A percentile compares a stretch with the other conserved stretches of the same genome.
These are phyloP conservation scores for Gymnocheta viridis DNA, from an alignment of 2,888 invertebrate genomes.

Conservation along the genomic window DNA sequence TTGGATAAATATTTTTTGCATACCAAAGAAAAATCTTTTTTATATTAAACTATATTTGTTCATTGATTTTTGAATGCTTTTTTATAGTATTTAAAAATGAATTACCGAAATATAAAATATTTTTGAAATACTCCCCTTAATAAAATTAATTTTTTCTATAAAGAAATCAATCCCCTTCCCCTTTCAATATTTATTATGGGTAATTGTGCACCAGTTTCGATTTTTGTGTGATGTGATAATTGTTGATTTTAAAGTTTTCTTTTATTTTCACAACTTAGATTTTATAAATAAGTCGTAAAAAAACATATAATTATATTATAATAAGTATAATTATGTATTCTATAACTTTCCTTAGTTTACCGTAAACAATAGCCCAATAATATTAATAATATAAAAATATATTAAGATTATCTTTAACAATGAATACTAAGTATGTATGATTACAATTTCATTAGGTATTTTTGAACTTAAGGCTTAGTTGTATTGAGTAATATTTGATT, in stretches of 20 bases:
- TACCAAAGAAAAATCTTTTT: background rate
- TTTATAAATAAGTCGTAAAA: slow-evolving; percentile 23
- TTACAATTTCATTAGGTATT: slow-evolving; percentile 13
- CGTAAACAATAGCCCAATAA: background rate
- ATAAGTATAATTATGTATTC: slow-evolving; percentile 20
- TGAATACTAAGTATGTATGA: slow-evolving; percentile 51
- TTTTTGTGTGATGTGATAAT: slow-evolving; percentile 78
- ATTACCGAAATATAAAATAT: background rate
- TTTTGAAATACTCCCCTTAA: slow-evolving; percentile 14
- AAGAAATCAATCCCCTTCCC: no score
- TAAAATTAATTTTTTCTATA: background rate
- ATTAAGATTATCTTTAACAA: background rate
- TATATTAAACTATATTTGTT: slow-evolving; percentile 4
- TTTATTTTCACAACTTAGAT: background rate
- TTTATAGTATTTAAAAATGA: slow-evolving; percentile 2
- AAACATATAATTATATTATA: background rate
- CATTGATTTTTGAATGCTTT: slow-evolving; percentile 53
- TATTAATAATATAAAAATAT: background rate
- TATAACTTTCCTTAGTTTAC: background rate
- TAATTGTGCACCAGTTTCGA: slow-evolving; percentile 54
- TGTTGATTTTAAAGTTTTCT: slow-evolving; percentile 68
- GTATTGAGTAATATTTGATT: slow-evolving; percentile 14
- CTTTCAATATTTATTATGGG: no score
- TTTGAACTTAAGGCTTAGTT: slow-evolving; percentile 65
- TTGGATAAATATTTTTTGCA: slow-evolving; percentile 43